Evolutionary conservation across 53 echinoderm and acorn worm genomes (phyloP), one percentile per base, ranked within the genome.

Genomic region (Holothuria leucospilota): DNA sequence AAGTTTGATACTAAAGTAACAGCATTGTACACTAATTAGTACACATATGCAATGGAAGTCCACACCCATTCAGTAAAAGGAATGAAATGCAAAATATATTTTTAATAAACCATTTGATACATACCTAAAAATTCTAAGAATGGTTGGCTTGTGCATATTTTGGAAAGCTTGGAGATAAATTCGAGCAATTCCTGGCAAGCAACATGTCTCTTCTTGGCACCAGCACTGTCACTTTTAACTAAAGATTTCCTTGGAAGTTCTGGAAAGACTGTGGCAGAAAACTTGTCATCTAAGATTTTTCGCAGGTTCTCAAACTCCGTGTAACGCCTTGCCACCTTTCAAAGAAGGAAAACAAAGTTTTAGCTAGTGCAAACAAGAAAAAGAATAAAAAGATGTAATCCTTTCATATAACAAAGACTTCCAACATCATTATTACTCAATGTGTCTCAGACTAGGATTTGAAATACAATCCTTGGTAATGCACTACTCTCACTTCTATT

Each of bases 231-330:
- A 30, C 86, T 90, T 62, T 91, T 46, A 86, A 98, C 91, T 10
- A 99, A 85, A 2, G 93, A 41, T 65, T 95, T 94, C 68, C 85
- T 92, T 51, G 99, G 99, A 18, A 99, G 87, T 5, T 90, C 95
- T 6, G 95, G 95, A 53, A 95, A 94, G 87, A 99, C 82, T n/a
- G 99, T 99, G 28, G 99, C 99, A 20, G 99, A 95, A 63, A 84
- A 95, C 2, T 91, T 88, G 30, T 99, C 95, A 63, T 88, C 91
- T 81, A 99, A 62, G 18, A 91, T 85, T 88, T 94, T 99, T 84
- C 93, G 95, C 4, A 99, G 73, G 18, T 91, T 80, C 51, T 99
- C 95, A 92, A 99, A 99, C 62, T 99, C 95, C 58, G 88, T 51
- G 83, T 93, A 93, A 41, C 70, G 69, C 67, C 95, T 95, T n/a